Percentiles rank a stretch among this genome's conserved stretches.
Conservation (phyloP, 2,888 invertebrate species). For the Mythimna impura region DNA sequence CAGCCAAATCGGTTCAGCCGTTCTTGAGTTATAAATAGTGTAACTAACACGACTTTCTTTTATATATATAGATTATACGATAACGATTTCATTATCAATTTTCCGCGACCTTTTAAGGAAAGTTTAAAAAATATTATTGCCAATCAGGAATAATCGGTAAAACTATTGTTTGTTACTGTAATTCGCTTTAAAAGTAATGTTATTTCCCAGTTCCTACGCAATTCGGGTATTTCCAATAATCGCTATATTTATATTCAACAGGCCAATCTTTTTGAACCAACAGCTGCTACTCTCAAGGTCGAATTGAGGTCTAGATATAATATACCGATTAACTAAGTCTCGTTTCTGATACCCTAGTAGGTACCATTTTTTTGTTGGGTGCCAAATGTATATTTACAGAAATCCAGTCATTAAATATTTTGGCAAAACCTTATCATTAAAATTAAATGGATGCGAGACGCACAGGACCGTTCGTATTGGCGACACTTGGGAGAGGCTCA, state of each 20-base stretch:
- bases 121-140: not conserved
- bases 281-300: not conserved
- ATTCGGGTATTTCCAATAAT: not conserved
- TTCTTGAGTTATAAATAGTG: too few species aligned
- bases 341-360: not conserved
- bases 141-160: not conserved
- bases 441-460: too few species aligned
- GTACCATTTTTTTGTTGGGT: not conserved
- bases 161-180: not conserved
- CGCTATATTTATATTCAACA: conserved; percentile 24
- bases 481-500: too few species aligned
- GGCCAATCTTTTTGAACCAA: not conserved
- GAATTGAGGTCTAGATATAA: not conserved
- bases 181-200: not conserved
- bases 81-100: not conserved
- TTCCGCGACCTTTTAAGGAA: not conserved
- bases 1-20: too few species aligned
- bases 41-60: too few species aligned
- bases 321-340: not conserved
- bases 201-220: not conserved
- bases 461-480: too few species aligned
- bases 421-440: too few species aligned
- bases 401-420: too few species aligned
- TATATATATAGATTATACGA: too few species aligned
- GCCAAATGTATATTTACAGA: not conserved